Evolutionary conservation across 2,888 invertebrate genomes (phyloP), one percentile per base, ranked within the genome.

Genomic region (Sylvicola fuscatus): DNA sequence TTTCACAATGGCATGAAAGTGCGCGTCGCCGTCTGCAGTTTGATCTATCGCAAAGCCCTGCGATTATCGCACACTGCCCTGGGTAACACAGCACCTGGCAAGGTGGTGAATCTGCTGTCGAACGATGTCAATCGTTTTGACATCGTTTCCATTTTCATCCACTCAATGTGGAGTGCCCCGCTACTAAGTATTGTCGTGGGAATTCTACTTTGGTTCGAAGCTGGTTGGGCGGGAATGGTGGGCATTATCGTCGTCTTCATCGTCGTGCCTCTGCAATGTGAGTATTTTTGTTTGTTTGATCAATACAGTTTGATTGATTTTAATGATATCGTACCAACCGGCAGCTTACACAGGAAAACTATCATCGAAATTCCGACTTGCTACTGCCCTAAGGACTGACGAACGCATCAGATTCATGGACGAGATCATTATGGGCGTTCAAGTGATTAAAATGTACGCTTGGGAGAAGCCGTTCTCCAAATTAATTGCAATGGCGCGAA

Each of bases 361-460:
- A 31, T 47, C 51, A 11, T 47, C 50, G 2, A 47, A 40, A 34
- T 50, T 47, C 51, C 61, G 71, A 41, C 50, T 54, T 14, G 58
- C 62, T 42, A 67, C 66, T 2, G 65, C 77, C 0, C 47, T 61
- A 3, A 64, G 68, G 49, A 73, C 80, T 1, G 83, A 83, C 48
- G 73, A 77, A 47, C 59, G 84, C 39, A 73, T 84, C 1, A 64
- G 73, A 17, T 53, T 81, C 11, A 82, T 82, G 80, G 77, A 76
- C 47, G 83, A 77, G 51, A 69, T 76, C 33, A 65, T 77, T 29
- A 63, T 64, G 2, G 74, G 72, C 0, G 73, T 76, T 43, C 62
- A 70, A 41, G 82, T 87, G 2, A 80, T 90, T 43, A 90, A 90
- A 63, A 86, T 89, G 83, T 89, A 87, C 51, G 80, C 84, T 2